Conservation (phyloP, 2,113 vertebrate genomes). For the Pseudopodoces humilis region DNA sequence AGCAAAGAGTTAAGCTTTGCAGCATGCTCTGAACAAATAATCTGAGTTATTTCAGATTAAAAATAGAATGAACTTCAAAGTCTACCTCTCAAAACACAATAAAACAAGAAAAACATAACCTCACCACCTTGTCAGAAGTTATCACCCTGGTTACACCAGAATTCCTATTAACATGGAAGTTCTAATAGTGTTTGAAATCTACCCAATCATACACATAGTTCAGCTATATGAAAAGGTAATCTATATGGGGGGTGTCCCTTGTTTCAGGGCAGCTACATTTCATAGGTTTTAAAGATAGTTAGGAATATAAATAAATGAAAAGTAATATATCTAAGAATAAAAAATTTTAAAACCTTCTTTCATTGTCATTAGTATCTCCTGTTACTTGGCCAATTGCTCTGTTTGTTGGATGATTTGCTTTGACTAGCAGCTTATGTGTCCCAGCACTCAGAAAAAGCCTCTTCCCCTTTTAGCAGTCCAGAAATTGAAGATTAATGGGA, state of each 20-base stretch:
- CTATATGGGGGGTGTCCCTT: neutral
- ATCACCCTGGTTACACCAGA: neutral
- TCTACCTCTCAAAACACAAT: neutral
- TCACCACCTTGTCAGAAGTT: neutral
- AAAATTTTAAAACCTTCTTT: neutral
- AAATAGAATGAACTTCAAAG: neutral
- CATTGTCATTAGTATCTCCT: neutral
- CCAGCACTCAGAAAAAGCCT: neutral
- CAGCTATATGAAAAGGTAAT: neutral
- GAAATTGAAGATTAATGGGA: neutral
- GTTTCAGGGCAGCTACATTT: neutral
- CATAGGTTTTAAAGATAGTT: neutral
- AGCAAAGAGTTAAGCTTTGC: neutral
- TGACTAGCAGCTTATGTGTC: neutral
- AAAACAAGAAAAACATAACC: neutral
- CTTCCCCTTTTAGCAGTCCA: neutral
- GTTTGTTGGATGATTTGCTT: neutral
- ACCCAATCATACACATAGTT: accelerated
- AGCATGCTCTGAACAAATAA: neutral
- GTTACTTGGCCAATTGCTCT: neutral
- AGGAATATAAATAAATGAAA: neutral
- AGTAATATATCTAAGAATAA: neutral
- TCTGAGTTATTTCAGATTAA: neutral
- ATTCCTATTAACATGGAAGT: neutral
- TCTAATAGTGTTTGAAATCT: neutral